These are phyloP conservation scores for Eugnorisma glareosa DNA, from an alignment of 2,888 invertebrate genomes.

Conservation along the genomic window DNA sequence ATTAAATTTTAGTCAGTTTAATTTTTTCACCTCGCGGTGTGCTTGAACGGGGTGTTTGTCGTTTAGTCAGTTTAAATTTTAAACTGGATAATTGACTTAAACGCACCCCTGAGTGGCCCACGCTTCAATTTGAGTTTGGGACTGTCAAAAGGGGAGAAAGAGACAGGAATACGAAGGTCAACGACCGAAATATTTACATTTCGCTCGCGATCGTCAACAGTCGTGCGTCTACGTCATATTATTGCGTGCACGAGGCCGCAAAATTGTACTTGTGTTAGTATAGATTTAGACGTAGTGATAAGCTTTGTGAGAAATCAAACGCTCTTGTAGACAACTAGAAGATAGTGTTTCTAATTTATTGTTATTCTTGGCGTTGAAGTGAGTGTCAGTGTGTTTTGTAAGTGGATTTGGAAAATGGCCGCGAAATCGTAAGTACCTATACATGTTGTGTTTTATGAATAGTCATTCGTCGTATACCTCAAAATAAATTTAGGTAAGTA, in stretches of 20 bases:
- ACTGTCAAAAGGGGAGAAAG: constrained; percentile 15
- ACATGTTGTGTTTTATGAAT: not conserved
- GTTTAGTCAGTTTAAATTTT: no score
- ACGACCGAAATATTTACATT: constrained; percentile 41
- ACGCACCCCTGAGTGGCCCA: not conserved
- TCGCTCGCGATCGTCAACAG: constrained; percentile 18
- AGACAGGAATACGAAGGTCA: constrained; percentile 42
- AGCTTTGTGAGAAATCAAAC: constrained; percentile 19
- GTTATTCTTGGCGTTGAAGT: constrained; percentile 7
- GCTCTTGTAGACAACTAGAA: constrained; percentile 2
- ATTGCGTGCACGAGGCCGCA: constrained; percentile 12
- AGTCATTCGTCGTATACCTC: not conserved
- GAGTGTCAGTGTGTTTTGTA: constrained; percentile 21
- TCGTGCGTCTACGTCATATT: constrained; percentile 32
- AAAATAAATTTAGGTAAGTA: not conserved
- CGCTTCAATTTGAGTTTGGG: not conserved
- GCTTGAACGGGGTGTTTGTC: no score
- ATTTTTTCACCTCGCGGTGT: no score
- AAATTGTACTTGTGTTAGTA: constrained; percentile 1
- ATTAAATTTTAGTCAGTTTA: no score
- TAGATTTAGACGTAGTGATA: constrained; percentile 42
- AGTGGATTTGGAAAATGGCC: constrained; percentile 34
- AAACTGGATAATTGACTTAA: no score
- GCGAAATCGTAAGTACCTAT: constrained; percentile 39
- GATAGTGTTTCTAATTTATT: constrained; percentile 1